Base-by-base conservation (phyloP, 2,888 invertebrate genomes). In the Cylloceria caligata region DNA sequence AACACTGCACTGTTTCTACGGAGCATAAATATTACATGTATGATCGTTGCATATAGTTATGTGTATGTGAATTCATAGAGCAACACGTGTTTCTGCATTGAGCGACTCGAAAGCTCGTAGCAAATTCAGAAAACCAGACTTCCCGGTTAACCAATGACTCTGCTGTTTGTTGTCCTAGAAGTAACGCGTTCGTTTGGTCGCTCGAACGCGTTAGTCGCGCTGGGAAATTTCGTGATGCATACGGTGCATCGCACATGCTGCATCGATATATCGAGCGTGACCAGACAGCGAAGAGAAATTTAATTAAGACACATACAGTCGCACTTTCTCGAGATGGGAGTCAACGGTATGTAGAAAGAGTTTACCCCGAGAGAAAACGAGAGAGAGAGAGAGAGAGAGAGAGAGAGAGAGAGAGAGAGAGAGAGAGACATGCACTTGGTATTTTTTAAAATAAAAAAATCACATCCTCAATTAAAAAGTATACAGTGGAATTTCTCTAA, bases 121-220 rank as follows among this genome's bases (percentile, higher is more conserved):
- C 39, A 69, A 69, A 77, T 69, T 69, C 69, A 64, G 77, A 77
- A 71, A 77, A 69, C 69, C 69, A 69, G 77, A 77, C 69, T 77
- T 77, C 69, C 69, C 64, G 77, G 69, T 69, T 11, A 42, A 49
- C 39, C 67, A 49, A 24, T 30, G 24, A n/a, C 42, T 13, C 27
- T 6, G 47, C 49, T 1, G 30, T 30, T 16, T 6, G 21, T 19
- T 36, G 34, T 3, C 3, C 21, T 34, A 34, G 34, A 42, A 42
- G 19, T n/a, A 39, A 42, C 39, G 42, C 21, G 42, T 24, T 34
- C 30, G 45, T 47, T 34, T 19, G 49, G 34, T 49, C 21, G 30
- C 19, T 16, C 67, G 21, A 34, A 67, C 47, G 42, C 47, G 34
- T 49, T 19, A 16, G 30, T 11, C 7, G 21, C 49, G 68, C 68